A percentile compares a stretch with the other conserved stretches of the same genome.
Conservation (phyloP, 1,140 invertebrate species). For the Saccostrea glomerata region DNA sequence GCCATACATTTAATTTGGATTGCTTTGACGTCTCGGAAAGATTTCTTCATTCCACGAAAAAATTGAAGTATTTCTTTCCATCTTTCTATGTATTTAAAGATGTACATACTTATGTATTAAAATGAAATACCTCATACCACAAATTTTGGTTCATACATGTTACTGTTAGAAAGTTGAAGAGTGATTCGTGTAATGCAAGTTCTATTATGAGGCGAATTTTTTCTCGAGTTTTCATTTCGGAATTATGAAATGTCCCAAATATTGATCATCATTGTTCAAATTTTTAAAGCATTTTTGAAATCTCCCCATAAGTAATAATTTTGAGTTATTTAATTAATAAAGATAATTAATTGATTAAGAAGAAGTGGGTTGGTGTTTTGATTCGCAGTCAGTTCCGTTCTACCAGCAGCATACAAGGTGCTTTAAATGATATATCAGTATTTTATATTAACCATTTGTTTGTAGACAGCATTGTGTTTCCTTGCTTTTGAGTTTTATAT, state of each 20-base stretch:
- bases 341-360: too few relatives aligned
- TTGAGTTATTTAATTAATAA: too few relatives aligned
- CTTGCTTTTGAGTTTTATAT: background rate
- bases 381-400: background rate
- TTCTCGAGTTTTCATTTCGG: background rate
- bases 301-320: too few relatives aligned
- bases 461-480: background rate
- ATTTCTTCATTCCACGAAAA: background rate
- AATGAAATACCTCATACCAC: slow-evolving; percentile 36
- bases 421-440: slow-evolving; percentile 28
- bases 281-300: background rate
- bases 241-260: background rate
- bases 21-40: background rate
- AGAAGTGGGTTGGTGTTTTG: background rate
- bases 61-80: background rate
- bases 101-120: slow-evolving; percentile 23
- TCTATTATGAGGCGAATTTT: background rate
- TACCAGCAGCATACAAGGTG: background rate
- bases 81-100: background rate
- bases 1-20: background rate
- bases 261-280: background rate
- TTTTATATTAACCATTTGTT: background rate
- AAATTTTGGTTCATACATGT: slow-evolving; percentile 30
- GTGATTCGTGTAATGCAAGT: background rate
- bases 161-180: background rate